Evolutionary conservation across 2,113 vertebrate species (phyloP).

Genomic region (Leptosomus discolor): DNA sequence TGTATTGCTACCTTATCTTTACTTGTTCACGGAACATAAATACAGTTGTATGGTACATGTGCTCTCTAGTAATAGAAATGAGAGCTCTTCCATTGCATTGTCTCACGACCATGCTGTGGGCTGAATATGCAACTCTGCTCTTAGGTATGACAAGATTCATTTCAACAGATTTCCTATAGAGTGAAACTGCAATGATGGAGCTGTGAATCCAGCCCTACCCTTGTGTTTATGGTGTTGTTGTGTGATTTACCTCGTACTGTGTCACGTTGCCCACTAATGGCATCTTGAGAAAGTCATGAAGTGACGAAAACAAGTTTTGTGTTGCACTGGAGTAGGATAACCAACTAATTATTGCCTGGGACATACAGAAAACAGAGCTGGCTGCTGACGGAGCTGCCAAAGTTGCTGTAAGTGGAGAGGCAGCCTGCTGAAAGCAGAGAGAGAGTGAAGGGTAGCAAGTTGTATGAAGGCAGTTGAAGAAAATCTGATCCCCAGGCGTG

Average conservation of each 20-base stretch:
- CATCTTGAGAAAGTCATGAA: neutral
- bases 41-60: accelerated
- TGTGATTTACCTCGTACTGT: neutral
- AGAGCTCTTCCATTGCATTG: neutral
- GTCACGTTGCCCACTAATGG: neutral
- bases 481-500: neutral
- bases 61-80: neutral
- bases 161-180: neutral
- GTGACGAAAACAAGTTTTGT: neutral
- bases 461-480: neutral
- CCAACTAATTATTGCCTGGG: neutral
- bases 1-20: neutral
- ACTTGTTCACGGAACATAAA: neutral
- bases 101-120: neutral
- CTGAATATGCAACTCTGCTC: neutral
- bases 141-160: neutral
- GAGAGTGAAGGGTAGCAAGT: neutral
- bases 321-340: neutral
- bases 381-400: neutral
- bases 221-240: neutral
- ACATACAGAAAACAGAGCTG: neutral
- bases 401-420: neutral
- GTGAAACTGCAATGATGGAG: neutral
- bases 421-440: neutral
- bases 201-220: neutral